These are phyloP conservation scores for Boloria selene DNA, from an alignment of 2,888 invertebrate species.

Conservation along the genomic window DNA sequence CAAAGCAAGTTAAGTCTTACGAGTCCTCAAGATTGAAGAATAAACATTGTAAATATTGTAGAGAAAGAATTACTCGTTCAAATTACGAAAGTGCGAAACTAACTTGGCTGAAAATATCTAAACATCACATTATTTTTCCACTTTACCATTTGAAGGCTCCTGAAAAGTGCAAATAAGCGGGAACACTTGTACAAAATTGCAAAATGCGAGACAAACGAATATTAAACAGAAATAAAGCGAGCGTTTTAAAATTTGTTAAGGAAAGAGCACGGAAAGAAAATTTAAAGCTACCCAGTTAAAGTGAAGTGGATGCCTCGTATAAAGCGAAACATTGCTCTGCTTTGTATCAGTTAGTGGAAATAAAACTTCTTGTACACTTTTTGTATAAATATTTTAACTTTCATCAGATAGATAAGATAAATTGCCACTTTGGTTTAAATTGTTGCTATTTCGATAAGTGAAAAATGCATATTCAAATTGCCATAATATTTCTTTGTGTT, in stretches of 20 bases:
- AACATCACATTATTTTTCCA: constrained; percentile 32
- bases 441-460: not conserved
- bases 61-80: not conserved
- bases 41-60: too few relatives aligned
- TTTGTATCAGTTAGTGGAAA: constrained; percentile 22
- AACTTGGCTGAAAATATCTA: constrained; percentile 22
- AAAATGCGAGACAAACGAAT: constrained; percentile 38
- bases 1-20: too few relatives aligned
- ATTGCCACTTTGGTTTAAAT: constrained; percentile 4
- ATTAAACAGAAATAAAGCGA: constrained; percentile 39
- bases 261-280: constrained; percentile 32
- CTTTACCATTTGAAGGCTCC: constrained; percentile 26
- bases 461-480: too few relatives aligned
- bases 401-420: constrained; percentile 15
- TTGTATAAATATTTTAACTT: constrained; percentile 13
- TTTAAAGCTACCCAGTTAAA: constrained; percentile 33
- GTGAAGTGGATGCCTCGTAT: constrained; percentile 28
- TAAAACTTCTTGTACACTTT: constrained; percentile 11
- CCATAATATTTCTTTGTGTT: too few relatives aligned
- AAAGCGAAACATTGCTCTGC: constrained; percentile 22
- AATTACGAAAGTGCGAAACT: constrained; percentile 16
- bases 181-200: constrained; percentile 33
- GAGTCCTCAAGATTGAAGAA: too few relatives aligned
- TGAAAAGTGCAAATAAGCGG: constrained; percentile 25
- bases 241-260: constrained; percentile 35